Base-by-base conservation (phyloP, 2,888 invertebrate species). In the Aleiodes testaceus region DNA sequence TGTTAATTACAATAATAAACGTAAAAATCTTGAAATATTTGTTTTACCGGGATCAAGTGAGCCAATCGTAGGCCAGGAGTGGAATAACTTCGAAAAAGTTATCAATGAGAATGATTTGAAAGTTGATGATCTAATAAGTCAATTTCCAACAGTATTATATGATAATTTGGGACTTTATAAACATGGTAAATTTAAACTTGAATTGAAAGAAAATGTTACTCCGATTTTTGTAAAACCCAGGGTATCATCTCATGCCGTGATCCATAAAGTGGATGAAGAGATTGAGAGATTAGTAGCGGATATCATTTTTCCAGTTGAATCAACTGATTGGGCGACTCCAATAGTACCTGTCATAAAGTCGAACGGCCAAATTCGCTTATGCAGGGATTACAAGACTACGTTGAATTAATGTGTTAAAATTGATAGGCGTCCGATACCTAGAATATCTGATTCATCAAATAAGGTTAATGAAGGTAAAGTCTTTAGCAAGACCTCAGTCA, bases 371-470 rank as follows among this genome's bases (percentile, higher is more conserved):
- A 74, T 80, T 7, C 68, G 81, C 12, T 76, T 82, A 52, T 80
- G 81, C 59, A 79, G 80, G 0, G 80, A 81, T 66, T 81, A 80
- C 45, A 74, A 74, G 63, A 42, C 64, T 16, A 78, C 76, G 30
- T 50, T 75, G 5, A 74, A 80, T 16, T 72, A 75, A 36, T 77
- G 79, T 5, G 30, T 70, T 4, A 72, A 66, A 14, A 74, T 77
- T 5, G 72, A 70, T 3, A 72, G 76, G 16, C 70, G 70, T 47
- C 63, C 72, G 3, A 64, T 73, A 18, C 65, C 70, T n/a, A 50
- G 66, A 49, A 55, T 73, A 16, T 63, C 66, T 42, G 70, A 73
- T 63, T 44, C 68, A 36, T 45, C 71, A 9, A 44, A 65, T 12
- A 64, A 66, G 11, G 14, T 73, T 6, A 73, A 70, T 14, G 11